Percentiles rank a stretch among this genome's conserved stretches.
Evolutionary conservation across 37 sponge, comb jelly and placozoan genomes (phyloP).

Genomic region (Dysidea cf. avara): DNA sequence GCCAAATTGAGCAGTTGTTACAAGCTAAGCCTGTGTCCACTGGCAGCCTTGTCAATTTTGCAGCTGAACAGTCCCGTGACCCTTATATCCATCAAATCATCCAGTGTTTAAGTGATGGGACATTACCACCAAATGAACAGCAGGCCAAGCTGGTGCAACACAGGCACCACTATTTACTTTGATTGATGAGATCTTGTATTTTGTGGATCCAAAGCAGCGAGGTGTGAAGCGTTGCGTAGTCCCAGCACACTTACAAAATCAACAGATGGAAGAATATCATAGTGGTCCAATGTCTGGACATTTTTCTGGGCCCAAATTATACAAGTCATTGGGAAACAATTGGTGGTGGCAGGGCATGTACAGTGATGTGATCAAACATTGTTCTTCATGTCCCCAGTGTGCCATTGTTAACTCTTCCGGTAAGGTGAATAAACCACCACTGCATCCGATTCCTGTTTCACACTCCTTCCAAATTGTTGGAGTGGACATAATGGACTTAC

Average conservation of each 20-base stretch:
- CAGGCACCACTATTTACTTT: conserved; percentile 15
- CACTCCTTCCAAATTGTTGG: conserved; percentile 51
- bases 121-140: conserved; percentile 13
- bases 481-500: too few relatives aligned
- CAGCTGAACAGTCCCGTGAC: conserved; percentile 46
- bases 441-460: conserved; percentile 44
- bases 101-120: conserved; percentile 8
- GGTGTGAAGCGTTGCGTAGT: conserved; percentile 47
- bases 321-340: neutral
- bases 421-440: neutral
- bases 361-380: conserved; percentile 13
- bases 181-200: conserved; percentile 39
- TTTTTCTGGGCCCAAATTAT: conserved; percentile 38
- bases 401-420: conserved; percentile 19
- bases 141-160: conserved; percentile 3
- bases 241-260: conserved; percentile 15
- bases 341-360: conserved; percentile 71
- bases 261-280: conserved; percentile 35
- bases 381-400: too few relatives aligned
- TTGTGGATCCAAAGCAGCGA: conserved; percentile 22
- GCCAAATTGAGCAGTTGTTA: too few relatives aligned
- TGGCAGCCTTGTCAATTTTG: too few relatives aligned
- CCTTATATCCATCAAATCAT: conserved; percentile 12
- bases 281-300: conserved; percentile 41
- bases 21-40: too few relatives aligned